These are phyloP conservation scores for Melanostoma scalare DNA, from an alignment of 2,888 invertebrate genomes.

Conservation along the genomic window DNA sequence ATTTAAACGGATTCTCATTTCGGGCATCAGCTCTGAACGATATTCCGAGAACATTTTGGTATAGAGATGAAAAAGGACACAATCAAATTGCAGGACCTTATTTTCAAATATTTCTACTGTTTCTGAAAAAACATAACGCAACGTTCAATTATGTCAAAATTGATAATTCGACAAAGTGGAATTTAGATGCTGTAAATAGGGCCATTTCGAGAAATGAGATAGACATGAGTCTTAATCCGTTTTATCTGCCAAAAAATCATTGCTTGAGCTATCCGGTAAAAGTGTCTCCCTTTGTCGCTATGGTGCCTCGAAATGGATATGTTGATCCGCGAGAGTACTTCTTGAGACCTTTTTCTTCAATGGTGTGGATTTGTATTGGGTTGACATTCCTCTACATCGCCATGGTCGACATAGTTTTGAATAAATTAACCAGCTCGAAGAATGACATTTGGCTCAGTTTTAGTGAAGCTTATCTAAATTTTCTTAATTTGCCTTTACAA, in stretches of 20 bases:
- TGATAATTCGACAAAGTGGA: no score
- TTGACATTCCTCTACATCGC: constrained; percentile 4
- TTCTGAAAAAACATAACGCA: constrained; percentile 36
- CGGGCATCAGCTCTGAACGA: constrained; percentile 34
- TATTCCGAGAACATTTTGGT: constrained; percentile 24
- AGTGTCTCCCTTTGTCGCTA: background rate
- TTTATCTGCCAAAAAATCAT: background rate
- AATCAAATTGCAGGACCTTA: constrained; percentile 9
- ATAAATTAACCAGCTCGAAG: background rate
- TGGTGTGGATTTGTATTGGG: background rate
- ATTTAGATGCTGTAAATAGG: background rate
- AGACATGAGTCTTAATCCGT: constrained; percentile 42
- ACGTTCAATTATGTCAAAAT: background rate
- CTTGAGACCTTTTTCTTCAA: background rate
- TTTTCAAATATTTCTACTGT: constrained; percentile 6
- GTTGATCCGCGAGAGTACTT: constrained; percentile 34
- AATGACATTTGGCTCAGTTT: constrained; percentile 6
- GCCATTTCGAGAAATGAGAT: constrained; percentile 4
- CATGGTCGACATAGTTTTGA: background rate
- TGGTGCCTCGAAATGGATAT: constrained; percentile 27
- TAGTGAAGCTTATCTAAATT: constrained; percentile 1
- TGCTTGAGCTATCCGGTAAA: constrained; percentile 28
- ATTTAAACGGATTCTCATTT: constrained; percentile 40
- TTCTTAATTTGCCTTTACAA: constrained; percentile 2
- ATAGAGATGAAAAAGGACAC: background rate